phyloP scores from a whole-genome alignment of 2,888 invertebrate genomes.

The Phyllotreta striolata region DNA sequence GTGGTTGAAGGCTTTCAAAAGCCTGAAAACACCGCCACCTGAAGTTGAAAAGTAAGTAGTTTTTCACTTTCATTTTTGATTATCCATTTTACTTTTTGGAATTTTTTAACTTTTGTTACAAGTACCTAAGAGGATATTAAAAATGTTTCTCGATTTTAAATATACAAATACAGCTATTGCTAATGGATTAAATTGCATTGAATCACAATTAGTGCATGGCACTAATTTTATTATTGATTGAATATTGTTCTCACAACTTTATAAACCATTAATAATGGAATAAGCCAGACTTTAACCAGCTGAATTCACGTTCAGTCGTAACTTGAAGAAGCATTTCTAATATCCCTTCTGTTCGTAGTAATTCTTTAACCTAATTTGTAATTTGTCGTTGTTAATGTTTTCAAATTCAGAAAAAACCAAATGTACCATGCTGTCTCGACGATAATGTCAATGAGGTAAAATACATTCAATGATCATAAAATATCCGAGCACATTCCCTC shows the following conservation, averaged over 20 bases:
- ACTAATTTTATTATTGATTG: no score
- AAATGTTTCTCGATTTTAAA: no score
- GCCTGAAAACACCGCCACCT: conserved; percentile 81
- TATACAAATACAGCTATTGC: no score
- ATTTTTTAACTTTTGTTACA: conserved; percentile 5
- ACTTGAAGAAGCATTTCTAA: no score
- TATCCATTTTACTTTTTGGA: no score
- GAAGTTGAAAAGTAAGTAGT: conserved; percentile 70
- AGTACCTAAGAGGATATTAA: neutral
- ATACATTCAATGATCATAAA: conserved; percentile 23
- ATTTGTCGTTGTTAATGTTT: conserved; percentile 60
- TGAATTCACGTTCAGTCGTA: neutral
- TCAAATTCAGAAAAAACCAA: conserved; percentile 77
- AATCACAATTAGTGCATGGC: no score
- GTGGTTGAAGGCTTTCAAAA: conserved; percentile 97
- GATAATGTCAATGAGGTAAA: conserved; percentile 92
- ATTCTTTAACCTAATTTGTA: conserved; percentile 32
- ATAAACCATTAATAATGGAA: neutral
- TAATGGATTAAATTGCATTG: no score
- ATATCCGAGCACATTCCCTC: conserved; percentile 21
- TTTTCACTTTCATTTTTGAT: neutral
- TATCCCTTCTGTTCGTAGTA: conserved; percentile 6
- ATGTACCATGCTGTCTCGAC: conserved; percentile 96
- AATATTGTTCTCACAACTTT: no score
- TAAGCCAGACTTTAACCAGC: neutral